Base-by-base conservation (phyloP, 2,888 invertebrate genomes). In the Zeuzera pyrina region DNA sequence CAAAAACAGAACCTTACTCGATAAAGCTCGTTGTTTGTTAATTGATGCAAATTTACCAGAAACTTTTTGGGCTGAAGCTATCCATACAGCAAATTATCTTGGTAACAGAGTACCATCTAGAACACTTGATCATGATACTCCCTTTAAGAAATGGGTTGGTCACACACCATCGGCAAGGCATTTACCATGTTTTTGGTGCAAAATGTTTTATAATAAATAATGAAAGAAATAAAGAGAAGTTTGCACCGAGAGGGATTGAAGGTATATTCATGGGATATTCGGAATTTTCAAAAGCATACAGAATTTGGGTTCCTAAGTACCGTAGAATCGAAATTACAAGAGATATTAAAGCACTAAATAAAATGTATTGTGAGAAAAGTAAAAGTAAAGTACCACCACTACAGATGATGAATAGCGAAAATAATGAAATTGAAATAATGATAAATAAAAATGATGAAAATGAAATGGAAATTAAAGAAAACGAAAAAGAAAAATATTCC, bases 231-330 rank as follows among this genome's bases (percentile, higher is more conserved):
- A 41, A 34, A 36, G 43, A 43, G 14, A 53, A 52, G 36, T 47
- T 57, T 8, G 44, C 52, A 4, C 27, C 42, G 2, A 33, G 43
- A 30, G 29, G 35, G 3, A 38, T 41, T 31, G 43, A 47, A 35
- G 42, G 50, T 3, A 45, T 45, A 3, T 45, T 57, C 14, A 23
- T 53, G 8, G 55, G 52, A 12, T 53, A 56, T 22, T 35, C 40
- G 10, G 34, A 41, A 4, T 23, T 35, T 28, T 37, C 42, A 0
- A 54, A 53, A 33, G 47, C 33, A 5, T 56, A 40, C 31, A 31
- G 47, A 36, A 31, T 53, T 3, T 52, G 43, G 40, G 26, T 31
- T n/a, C 26, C 38, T n/a, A 12, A 34, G 11, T 11, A 16, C 10
- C n/a, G 19, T 10, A 16, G 29, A 16, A 23, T 23, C 10, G 23